These are phyloP conservation scores for Drosophila quinaria DNA, from an alignment of 2,888 invertebrate genomes.

Conservation along the genomic window DNA sequence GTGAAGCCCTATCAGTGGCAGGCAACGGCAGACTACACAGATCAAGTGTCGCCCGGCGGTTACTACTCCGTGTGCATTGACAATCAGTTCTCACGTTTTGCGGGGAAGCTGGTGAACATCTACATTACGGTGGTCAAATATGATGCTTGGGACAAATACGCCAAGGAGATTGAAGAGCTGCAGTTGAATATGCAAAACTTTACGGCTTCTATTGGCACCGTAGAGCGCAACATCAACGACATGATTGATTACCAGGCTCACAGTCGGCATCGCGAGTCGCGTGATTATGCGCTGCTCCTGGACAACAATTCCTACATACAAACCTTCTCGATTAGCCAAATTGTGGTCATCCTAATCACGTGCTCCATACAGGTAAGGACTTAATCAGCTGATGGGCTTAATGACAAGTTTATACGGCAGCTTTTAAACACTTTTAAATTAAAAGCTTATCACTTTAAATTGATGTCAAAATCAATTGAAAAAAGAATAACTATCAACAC, in stretches of 20 bases:
- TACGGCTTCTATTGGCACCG: conserved; percentile 91
- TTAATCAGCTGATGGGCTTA: neutral
- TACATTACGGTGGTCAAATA: conserved; percentile 96
- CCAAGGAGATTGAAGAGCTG: conserved; percentile 94
- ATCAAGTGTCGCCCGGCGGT: conserved; percentile 92
- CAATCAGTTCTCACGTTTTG: conserved; percentile 96
- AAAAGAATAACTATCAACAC: no score
- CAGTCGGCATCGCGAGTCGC: conserved; percentile 91
- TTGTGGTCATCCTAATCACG: conserved; percentile 92
- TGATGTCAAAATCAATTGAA: neutral
- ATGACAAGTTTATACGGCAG: neutral
- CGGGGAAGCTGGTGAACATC: conserved; percentile 94
- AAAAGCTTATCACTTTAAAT: neutral
- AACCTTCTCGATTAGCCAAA: conserved; percentile 95
- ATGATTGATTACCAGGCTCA: conserved; percentile 94
- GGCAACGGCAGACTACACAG: conserved; percentile 95
- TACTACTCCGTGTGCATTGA: conserved; percentile 97
- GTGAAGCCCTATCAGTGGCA: conserved; percentile 97
- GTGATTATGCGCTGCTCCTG: conserved; percentile 92
- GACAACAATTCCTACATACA: conserved; percentile 95
- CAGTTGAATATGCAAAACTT: conserved; percentile 96
- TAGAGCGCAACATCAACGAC: conserved; percentile 94
- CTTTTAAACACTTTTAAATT: neutral
- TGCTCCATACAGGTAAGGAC: conserved; percentile 89
- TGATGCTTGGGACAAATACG: conserved; percentile 96